These are phyloP conservation scores for Macrophya annulata DNA, from an alignment of 2,888 invertebrate genomes.

Conservation along the genomic window DNA sequence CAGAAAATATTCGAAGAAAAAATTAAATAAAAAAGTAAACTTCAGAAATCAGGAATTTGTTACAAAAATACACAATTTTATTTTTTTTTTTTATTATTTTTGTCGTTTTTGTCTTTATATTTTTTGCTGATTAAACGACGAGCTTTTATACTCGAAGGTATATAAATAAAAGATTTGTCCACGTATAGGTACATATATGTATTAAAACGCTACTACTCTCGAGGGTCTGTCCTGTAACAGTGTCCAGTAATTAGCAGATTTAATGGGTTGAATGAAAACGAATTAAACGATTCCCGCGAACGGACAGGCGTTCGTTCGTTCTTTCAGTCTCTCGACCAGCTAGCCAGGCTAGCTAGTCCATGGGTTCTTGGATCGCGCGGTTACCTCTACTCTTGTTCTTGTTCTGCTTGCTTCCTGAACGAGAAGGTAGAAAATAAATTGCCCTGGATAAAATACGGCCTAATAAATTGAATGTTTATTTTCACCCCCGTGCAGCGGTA, in stretches of 20 bases:
- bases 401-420: slow-evolving; percentile 4
- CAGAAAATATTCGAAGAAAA: no score
- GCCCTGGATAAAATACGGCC: slow-evolving; percentile 38
- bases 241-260: slow-evolving; percentile 40
- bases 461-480: slow-evolving; percentile 51
- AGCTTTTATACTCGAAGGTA: neutral
- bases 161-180: neutral
- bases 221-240: neutral
- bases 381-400: neutral
- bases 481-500: neutral
- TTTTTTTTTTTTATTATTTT: neutral
- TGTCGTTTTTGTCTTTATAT: neutral
- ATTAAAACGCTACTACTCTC: neutral
- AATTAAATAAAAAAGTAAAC: neutral
- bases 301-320: neutral
- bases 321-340: neutral
- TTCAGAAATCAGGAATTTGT: neutral
- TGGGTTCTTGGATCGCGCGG: slow-evolving; percentile 5
- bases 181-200: neutral
- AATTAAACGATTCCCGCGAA: slow-evolving; percentile 40
- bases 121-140: neutral
- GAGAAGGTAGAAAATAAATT: slow-evolving; percentile 39
- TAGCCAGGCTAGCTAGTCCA: neutral
- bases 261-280: slow-evolving; percentile 38
- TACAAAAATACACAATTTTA: neutral